These are phyloP conservation scores for Tenrec ecaudatus DNA, from an alignment of 2,113 vertebrate species.

Conservation along the genomic window DNA sequence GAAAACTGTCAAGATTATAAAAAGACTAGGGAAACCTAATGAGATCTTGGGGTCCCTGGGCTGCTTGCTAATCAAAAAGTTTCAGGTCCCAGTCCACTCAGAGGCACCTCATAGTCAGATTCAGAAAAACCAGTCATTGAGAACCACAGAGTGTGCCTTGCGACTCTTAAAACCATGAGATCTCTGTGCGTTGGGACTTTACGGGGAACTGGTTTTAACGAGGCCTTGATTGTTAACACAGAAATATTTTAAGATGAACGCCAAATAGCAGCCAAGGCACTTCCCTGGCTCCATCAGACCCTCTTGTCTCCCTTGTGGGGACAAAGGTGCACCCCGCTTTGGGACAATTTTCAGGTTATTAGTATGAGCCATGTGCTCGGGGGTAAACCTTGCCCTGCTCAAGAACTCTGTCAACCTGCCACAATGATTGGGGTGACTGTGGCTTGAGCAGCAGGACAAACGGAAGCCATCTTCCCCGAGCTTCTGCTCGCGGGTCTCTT, in stretches of 20 bases:
- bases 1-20: background rate
- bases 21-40: background rate
- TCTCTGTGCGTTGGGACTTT: background rate
- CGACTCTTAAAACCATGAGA: background rate
- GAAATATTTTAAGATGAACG: background rate
- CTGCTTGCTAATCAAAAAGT: background rate
- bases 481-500: constrained; percentile 55
- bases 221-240: background rate
- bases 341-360: background rate
- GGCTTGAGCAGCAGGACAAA: constrained; percentile 70
- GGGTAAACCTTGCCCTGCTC: background rate
- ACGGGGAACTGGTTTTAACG: background rate
- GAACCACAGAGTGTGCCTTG: background rate
- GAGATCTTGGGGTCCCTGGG: background rate
- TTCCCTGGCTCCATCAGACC: background rate
- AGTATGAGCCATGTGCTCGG: background rate
- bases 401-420: background rate
- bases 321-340: background rate
- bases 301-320: background rate
- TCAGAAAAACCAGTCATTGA: background rate
- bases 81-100: background rate
- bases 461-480: constrained; percentile 67
- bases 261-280: background rate
- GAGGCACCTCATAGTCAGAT: background rate
- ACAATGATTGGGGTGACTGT: background rate